Conservation (phyloP, 64 coral and sea anemone genomes). For the Trachythela sp. region DNA sequence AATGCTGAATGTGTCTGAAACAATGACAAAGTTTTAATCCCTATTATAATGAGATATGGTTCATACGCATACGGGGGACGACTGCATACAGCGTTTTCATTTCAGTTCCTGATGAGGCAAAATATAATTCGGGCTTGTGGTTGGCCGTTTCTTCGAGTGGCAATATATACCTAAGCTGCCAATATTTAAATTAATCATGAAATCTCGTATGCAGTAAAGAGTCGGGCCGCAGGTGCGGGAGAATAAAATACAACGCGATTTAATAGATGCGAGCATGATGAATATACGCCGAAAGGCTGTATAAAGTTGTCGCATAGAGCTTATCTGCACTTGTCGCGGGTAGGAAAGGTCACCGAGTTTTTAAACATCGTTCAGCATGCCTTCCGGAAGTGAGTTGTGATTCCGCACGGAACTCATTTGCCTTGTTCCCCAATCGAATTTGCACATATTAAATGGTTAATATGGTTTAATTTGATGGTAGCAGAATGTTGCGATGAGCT, state of each 20-base stretch:
- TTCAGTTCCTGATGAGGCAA: not conserved
- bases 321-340: not conserved
- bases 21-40: not conserved
- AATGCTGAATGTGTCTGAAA: not conserved
- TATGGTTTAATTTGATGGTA: slow-evolving; percentile 5
- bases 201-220: not conserved
- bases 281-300: not conserved
- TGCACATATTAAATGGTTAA: slow-evolving; percentile 14
- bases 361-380: not conserved
- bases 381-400: not conserved
- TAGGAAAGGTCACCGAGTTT: not conserved
- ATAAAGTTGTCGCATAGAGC: not conserved
- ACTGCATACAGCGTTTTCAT: not conserved
- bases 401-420: not conserved
- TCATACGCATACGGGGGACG: not conserved
- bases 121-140: not conserved
- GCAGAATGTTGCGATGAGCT: not conserved
- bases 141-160: not conserved
- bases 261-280: too few species aligned
- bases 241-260: not conserved
- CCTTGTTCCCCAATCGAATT: not conserved
- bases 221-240: not conserved
- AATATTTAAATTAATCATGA: slow-evolving; percentile 23
- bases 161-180: not conserved
- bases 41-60: not conserved